Evolutionary conservation across 2,888 invertebrate species (phyloP).

Genomic region (Acanthacorydalis orientalis): DNA sequence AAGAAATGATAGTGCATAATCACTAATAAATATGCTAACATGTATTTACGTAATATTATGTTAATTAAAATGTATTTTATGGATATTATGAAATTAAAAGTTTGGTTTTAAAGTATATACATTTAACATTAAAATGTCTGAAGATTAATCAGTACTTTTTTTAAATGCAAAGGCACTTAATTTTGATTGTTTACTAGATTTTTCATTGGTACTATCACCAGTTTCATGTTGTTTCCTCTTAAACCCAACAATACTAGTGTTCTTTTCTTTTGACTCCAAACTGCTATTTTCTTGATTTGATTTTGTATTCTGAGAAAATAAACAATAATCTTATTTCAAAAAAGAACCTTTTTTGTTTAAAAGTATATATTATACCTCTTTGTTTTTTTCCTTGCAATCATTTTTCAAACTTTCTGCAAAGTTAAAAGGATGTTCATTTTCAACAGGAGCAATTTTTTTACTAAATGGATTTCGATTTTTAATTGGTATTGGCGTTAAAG

Average conservation of each 20-base stretch:
- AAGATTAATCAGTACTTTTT: conserved; percentile 15
- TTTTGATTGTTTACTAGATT: conserved; percentile 29
- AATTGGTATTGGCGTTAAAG: background rate
- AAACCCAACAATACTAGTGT: background rate
- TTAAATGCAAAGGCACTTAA: conserved; percentile 31
- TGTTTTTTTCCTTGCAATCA: background rate
- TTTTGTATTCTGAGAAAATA: background rate
- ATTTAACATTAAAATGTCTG: too few relatives aligned
- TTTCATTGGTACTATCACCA: conserved; percentile 18
- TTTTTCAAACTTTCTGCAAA: background rate
- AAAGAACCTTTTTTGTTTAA: too few relatives aligned
- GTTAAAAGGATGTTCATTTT: background rate
- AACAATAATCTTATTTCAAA: background rate
- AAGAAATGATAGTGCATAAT: background rate
- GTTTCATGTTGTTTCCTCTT: conserved; percentile 11
- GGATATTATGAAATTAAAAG: background rate
- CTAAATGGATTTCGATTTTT: background rate
- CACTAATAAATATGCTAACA: too few relatives aligned
- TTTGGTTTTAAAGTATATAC: background rate
- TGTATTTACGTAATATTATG: too few relatives aligned
- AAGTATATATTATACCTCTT: background rate
- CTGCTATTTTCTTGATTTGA: background rate
- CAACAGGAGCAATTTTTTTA: background rate
- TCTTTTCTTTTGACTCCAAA: background rate
- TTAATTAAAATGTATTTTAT: too few relatives aligned